Percentiles rank a stretch among this genome's conserved stretches.
phyloP scores from a whole-genome alignment of 2,888 invertebrate genomes.

The Andrena minutula region DNA sequence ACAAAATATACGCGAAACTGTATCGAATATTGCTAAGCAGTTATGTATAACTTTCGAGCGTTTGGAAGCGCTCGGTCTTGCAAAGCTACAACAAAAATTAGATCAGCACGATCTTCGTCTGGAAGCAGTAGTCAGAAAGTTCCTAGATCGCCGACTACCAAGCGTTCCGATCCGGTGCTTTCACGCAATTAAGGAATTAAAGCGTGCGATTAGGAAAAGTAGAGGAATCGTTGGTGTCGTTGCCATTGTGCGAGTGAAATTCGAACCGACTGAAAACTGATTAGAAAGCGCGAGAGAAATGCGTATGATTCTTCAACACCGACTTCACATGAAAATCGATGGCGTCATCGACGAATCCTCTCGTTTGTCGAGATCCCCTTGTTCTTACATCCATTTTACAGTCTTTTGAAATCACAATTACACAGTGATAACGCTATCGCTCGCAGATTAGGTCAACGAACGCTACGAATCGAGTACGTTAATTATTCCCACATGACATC shows the following conservation, averaged over 20 bases:
- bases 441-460: conserved; percentile 63
- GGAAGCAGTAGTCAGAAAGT: conserved; percentile 10
- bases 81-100: neutral
- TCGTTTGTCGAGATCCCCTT: neutral
- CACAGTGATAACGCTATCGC: conserved; percentile 63
- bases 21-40: neutral
- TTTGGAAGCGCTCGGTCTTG: too few relatives aligned
- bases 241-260: conserved; percentile 22
- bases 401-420: conserved; percentile 59
- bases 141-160: conserved; percentile 14
- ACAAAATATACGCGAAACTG: neutral
- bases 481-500: conserved; percentile 21
- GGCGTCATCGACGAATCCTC: conserved; percentile 1
- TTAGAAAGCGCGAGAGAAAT: conserved; percentile 31
- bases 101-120: neutral
- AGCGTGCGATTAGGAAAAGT: conserved; percentile 30
- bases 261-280: conserved; percentile 22
- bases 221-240: neutral
- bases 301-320: conserved; percentile 16
- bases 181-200: conserved; percentile 49
- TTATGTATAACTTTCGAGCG: too few relatives aligned
- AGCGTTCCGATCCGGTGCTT: conserved; percentile 27
- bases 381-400: conserved; percentile 15
- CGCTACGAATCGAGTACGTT: conserved; percentile 39
- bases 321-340: conserved; percentile 21